Evolutionary conservation across 2,113 vertebrate genomes (phyloP).

Genomic region (Smithornis capensis): DNA sequence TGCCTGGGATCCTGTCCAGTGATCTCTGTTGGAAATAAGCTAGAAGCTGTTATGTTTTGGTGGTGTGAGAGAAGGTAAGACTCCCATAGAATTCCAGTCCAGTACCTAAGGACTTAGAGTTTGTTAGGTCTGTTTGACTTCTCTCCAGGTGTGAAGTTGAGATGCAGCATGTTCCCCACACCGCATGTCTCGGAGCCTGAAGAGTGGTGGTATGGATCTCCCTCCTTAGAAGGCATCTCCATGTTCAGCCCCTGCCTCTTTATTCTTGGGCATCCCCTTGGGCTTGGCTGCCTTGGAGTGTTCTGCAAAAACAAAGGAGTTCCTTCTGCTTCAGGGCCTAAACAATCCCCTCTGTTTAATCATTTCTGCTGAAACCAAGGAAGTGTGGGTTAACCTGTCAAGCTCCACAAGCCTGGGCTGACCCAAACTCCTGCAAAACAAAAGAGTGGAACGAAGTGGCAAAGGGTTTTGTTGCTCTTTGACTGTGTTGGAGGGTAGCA

Average conservation of each 20-base stretch:
- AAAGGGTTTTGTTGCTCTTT: conserved; percentile 38
- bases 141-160: accelerated
- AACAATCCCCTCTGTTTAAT: conserved; percentile 68
- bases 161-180: background rate
- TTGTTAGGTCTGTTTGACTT: background rate
- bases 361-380: conserved; percentile 18
- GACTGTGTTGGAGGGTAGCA: conserved; percentile 17
- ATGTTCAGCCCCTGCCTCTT: background rate
- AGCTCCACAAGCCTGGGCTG: background rate
- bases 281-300: background rate
- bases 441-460: conserved; percentile 57
- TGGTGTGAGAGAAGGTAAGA: background rate
- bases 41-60: background rate
- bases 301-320: conserved; percentile 64
- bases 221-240: background rate
- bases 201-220: background rate
- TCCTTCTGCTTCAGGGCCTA: conserved; percentile 35
- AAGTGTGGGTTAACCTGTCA: conserved; percentile 68
- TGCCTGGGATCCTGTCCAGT: background rate
- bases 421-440: conserved; percentile 61
- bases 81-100: background rate
- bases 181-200: background rate
- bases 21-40: background rate
- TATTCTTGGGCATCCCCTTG: background rate
- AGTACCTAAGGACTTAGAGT: background rate